phyloP scores from a whole-genome alignment of 2,113 vertebrate genomes.

The Lagopus muta region DNA sequence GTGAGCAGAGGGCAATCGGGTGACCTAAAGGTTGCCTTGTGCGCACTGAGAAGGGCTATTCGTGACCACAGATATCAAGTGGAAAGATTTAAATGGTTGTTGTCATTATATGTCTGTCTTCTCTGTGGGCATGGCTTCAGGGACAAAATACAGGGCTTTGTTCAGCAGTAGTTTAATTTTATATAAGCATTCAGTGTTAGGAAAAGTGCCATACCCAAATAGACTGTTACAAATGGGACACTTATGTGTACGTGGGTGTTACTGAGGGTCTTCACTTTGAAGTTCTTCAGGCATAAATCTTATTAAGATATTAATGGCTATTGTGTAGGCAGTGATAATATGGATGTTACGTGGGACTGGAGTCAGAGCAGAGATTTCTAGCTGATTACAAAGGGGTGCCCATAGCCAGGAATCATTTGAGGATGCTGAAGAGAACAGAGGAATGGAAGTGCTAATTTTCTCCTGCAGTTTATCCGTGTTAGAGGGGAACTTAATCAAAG shows the following conservation, averaged over 20 bases:
- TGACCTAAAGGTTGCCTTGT: not conserved
- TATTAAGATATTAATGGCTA: not conserved
- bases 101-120: not conserved
- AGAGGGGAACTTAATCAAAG: slow-evolving; percentile 56
- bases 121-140: not conserved
- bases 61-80: not conserved
- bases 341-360: accelerated
- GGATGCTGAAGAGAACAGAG: not conserved
- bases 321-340: accelerated
- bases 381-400: not conserved
- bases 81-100: not conserved
- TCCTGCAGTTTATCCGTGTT: slow-evolving; percentile 41
- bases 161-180: not conserved
- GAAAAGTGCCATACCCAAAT: not conserved
- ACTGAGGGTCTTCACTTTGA: not conserved
- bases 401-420: not conserved
- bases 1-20: not conserved
- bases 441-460: not conserved
- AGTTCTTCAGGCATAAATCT: not conserved
- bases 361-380: not conserved
- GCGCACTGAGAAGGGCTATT: not conserved
- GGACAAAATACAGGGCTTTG: not conserved
- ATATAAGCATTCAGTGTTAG: accelerated
- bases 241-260: not conserved
- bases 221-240: not conserved